Evolutionary conservation across 1,140 invertebrate genomes (phyloP), one percentile per base, ranked within the genome.

Genomic region (Aphidius gifuensis): DNA sequence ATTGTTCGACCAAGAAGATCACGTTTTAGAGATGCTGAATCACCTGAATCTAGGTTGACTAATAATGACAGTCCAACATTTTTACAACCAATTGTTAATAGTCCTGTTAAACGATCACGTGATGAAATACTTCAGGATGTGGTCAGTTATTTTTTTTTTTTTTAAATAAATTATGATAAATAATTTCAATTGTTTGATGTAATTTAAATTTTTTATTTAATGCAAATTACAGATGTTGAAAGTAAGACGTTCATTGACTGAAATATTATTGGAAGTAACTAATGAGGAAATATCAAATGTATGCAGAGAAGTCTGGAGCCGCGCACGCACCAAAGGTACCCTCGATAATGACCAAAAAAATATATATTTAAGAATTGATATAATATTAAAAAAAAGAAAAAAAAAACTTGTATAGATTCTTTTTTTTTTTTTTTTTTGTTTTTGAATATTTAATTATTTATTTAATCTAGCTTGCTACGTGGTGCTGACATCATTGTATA

Each of bases 261-360:
- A 97, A 83, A 90, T 97, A 70, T 85, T 98, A 56, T 83, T 98
- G 60, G 93, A 96, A 73, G 94, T 96, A 67, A 98, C 96, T 9
- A 93, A 90, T 72, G 87, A 90, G 77, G 92, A 96, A 85, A 94
- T 97, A 74, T 77, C 86, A 68, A 81, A 82, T 66, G 85, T 95
- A 69, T 92, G 91, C 77, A 85, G 87, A 77, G 92, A 96, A 80
- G 86, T 89, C 68, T 83, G 86, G 72, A 83, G 81, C 70, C 83
- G 85, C 69, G 83, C 83, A 66, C 83, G 82, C 72, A 80, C 79
- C 71, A 89, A 88, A 89, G 87, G 87, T 89, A 88, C 75, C 71
- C 72, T 71, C 75, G 77, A 77, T 73, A 66, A 66, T 76, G 68
- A 76, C 69, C 61, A 58, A 58, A 45, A 74, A 63, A 73, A 74